phyloP scores from a whole-genome alignment of 2,113 vertebrate genomes.

The Seriola dumerili region DNA sequence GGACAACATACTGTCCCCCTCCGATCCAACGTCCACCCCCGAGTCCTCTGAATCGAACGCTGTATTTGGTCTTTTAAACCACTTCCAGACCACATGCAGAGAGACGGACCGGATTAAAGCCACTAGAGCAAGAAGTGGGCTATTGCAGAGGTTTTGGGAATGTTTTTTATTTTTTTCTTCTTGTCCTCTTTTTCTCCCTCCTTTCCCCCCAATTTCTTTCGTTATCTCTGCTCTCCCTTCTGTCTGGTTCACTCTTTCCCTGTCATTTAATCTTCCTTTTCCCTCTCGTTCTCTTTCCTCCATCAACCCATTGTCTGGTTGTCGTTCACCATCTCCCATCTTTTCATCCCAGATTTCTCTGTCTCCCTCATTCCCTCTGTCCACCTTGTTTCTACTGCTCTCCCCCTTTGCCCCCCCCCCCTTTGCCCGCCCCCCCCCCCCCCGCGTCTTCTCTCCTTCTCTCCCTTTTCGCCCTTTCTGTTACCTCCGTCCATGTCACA shows the following conservation, averaged over 20 bases:
- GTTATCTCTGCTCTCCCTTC: background rate
- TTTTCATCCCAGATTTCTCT: constrained; percentile 9
- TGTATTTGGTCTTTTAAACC: constrained; percentile 3
- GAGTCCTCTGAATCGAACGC: background rate
- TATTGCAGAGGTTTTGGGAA: constrained; percentile 11
- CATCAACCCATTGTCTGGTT: constrained; percentile 28
- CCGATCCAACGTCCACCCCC: background rate
- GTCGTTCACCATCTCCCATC: constrained; percentile 21
- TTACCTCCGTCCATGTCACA: constrained; percentile 49
- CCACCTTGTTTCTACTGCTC: background rate
- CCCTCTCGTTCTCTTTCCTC: background rate
- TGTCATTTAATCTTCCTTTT: background rate
- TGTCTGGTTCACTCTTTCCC: background rate
- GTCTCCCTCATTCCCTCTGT: background rate
- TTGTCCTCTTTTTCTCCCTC: constrained; percentile 42
- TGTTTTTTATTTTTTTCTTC: constrained; percentile 18
- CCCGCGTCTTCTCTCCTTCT: background rate
- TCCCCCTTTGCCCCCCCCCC: background rate
- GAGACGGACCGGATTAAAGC: constrained; percentile 25
- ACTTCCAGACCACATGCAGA: constrained; percentile 3
- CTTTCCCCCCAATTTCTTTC: constrained; percentile 35
- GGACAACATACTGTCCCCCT: background rate
- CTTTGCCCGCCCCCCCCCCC: too few relatives aligned
- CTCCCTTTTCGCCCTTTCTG: constrained; percentile 32
- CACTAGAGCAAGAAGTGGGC: constrained; percentile 9